These are phyloP conservation scores for Athrips mouffetella DNA, from an alignment of 2,888 invertebrate genomes.

Conservation along the genomic window DNA sequence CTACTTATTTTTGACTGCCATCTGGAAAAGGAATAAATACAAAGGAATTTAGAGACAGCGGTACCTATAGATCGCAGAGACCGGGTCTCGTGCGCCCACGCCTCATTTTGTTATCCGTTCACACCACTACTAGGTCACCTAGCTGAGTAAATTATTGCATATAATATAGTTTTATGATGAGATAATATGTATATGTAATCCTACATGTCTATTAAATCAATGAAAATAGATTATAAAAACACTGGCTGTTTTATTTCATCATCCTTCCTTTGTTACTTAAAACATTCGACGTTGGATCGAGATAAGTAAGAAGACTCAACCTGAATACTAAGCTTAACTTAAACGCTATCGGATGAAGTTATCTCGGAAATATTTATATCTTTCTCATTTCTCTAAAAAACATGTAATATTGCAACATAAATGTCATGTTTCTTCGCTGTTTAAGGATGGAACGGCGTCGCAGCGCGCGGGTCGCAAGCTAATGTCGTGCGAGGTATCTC, in stretches of 20 bases:
- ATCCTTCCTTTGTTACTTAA: not conserved
- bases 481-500: not conserved
- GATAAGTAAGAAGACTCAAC: conserved; percentile 1
- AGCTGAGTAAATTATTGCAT: conserved; percentile 72
- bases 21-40: no score
- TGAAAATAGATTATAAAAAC: conserved; percentile 67
- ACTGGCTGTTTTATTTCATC: conserved; percentile 44
- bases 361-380: not conserved
- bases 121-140: conserved; percentile 72
- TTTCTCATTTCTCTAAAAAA: conserved; percentile 2
- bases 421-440: not conserved
- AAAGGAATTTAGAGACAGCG: not conserved
- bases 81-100: not conserved
- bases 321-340: not conserved
- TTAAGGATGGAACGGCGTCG: not conserved
- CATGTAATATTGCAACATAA: not conserved
- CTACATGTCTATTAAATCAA: conserved; percentile 78
- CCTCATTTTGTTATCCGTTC: conserved; percentile 65
- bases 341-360: not conserved
- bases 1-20: no score
- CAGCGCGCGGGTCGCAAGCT: conserved; percentile 2
- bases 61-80: not conserved
- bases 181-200: conserved; percentile 77
- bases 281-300: conserved; percentile 1
- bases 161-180: conserved; percentile 76